These are phyloP conservation scores for Chaenodraco wilsoni DNA, from an alignment of 2,797 vertebrate species.

Conservation along the genomic window DNA sequence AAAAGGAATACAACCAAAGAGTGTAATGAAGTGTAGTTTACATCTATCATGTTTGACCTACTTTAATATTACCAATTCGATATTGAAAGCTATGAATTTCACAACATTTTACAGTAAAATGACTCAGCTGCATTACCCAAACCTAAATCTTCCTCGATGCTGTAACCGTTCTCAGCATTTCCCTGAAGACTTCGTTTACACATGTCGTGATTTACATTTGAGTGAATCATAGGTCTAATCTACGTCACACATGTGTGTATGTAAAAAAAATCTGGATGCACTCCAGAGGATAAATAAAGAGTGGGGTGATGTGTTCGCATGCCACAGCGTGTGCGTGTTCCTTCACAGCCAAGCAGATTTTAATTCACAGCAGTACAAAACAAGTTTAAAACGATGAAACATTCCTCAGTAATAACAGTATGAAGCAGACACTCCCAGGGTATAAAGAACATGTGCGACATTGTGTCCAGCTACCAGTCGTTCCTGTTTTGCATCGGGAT, in stretches of 20 bases:
- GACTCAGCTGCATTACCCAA: background rate
- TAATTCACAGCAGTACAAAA: background rate
- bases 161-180: background rate
- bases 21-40: background rate
- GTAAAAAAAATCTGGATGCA: background rate
- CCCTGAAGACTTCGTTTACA: background rate
- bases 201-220: slow-evolving; percentile 25
- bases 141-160: background rate
- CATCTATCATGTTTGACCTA: background rate
- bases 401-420: background rate
- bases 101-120: background rate
- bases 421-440: no score
- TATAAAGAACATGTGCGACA: background rate
- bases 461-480: background rate
- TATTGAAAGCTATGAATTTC: background rate
- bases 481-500: background rate
- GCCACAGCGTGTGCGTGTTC: background rate
- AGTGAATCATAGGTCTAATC: slow-evolving; percentile 36
- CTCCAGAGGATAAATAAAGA: background rate
- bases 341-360: background rate
- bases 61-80: background rate
- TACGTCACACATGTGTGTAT: slow-evolving; percentile 16
- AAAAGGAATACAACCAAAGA: background rate
- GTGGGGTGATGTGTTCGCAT: background rate
- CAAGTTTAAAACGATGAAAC: background rate